Evolutionary conservation across 1,140 invertebrate genomes (phyloP).

Genomic region (Listronotus oregonensis): DNA sequence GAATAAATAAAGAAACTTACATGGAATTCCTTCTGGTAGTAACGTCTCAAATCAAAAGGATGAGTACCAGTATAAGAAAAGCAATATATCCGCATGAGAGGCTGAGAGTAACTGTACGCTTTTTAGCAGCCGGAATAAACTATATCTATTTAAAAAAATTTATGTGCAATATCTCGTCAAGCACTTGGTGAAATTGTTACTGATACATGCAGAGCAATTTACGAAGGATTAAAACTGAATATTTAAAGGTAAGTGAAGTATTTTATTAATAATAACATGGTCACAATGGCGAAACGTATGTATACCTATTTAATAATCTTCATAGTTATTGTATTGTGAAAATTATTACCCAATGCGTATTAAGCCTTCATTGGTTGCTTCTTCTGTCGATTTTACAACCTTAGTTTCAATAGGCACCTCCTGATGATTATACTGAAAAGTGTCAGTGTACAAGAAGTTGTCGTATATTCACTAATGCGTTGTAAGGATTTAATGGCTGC

Average conservation of each 20-base stretch:
- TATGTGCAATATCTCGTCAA: constrained; percentile 12
- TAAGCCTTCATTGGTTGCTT: constrained; percentile 5
- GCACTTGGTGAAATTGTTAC: constrained; percentile 17
- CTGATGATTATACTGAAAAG: no score
- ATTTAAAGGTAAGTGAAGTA: no score
- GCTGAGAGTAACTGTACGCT: no score
- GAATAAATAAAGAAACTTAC: no score
- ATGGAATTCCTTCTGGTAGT: no score
- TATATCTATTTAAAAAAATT: background rate
- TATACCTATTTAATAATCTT: background rate
- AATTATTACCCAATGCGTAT: background rate
- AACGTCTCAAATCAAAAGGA: background rate
- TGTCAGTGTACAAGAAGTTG: no score
- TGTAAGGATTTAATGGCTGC: no score
- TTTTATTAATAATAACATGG: constrained; percentile 4
- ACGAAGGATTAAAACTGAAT: no score
- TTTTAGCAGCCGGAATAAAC: background rate
- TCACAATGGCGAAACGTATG: no score
- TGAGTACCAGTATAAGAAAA: background rate
- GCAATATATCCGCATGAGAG: no score
- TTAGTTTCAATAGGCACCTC: background rate
- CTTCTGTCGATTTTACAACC: background rate
- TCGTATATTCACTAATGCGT: no score
- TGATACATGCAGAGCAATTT: constrained; percentile 20
- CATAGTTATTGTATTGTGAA: background rate